phyloP scores from a whole-genome alignment of 1,140 invertebrate species.

The Drosophila lowei region DNA sequence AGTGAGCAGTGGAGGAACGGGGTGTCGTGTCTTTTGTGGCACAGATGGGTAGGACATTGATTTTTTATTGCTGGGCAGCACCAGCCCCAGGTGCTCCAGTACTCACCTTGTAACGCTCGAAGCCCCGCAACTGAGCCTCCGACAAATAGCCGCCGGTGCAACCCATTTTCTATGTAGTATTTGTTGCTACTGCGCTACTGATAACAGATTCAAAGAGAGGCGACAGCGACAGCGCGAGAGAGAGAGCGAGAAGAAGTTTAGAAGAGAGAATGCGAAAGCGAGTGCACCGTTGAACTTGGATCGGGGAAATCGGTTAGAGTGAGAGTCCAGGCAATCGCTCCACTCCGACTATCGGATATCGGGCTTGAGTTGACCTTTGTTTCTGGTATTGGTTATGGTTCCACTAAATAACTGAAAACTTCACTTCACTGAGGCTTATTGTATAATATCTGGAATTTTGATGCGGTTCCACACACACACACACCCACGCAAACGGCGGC shows the following conservation, averaged over 20 bases:
- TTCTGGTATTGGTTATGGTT: too few relatives aligned
- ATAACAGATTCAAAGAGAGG: too few relatives aligned
- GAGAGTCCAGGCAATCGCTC: too few relatives aligned
- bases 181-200: conserved; percentile 1
- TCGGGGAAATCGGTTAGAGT: too few relatives aligned
- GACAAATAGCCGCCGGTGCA: conserved; percentile 87
- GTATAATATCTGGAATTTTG: conserved; percentile 31
- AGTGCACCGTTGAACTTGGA: too few relatives aligned
- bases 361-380: too few relatives aligned
- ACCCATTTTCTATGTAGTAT: conserved; percentile 52
- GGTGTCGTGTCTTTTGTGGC: neutral
- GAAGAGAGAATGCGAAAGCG: too few relatives aligned
- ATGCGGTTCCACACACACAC: conserved; percentile 28
- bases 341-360: too few relatives aligned
- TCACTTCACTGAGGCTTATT: conserved; percentile 31
- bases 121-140: conserved; percentile 89
- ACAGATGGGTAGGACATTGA: conserved; percentile 41
- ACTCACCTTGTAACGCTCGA: conserved; percentile 92
- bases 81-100: neutral
- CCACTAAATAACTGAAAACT: conserved; percentile 5
- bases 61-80: conserved; percentile 33
- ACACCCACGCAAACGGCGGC: neutral
- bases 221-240: too few relatives aligned
- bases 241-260: too few relatives aligned
- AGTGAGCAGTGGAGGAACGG: conserved; percentile 1